phyloP scores from a whole-genome alignment of 2,888 invertebrate species.

The Plebejus melissa region DNA sequence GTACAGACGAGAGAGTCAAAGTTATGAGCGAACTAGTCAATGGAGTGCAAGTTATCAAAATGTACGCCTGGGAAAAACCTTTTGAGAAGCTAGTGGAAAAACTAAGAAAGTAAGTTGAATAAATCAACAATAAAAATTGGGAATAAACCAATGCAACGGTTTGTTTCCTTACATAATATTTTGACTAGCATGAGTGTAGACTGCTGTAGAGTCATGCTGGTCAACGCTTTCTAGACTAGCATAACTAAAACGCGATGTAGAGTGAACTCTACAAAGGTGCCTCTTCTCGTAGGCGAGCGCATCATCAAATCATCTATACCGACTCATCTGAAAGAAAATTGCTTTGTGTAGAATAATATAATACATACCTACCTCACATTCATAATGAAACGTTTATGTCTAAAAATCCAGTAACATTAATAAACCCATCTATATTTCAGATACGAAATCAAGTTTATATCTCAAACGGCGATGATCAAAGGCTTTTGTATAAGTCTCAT shows the following conservation, averaged over 20 bases:
- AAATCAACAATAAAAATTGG: not conserved
- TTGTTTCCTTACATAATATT: not conserved
- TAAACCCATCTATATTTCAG: slow-evolving; percentile 53
- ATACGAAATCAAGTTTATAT: slow-evolving; percentile 82
- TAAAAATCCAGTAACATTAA: not conserved
- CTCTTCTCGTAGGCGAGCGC: not conserved
- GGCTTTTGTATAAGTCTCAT: slow-evolving; percentile 82
- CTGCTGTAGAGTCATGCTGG: too few relatives aligned
- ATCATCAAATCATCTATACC: not conserved
- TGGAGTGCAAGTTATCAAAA: slow-evolving; percentile 91
- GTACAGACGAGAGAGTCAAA: too few relatives aligned
- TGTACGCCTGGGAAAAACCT: slow-evolving; percentile 91
- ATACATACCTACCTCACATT: too few relatives aligned
- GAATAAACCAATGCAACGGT: not conserved
- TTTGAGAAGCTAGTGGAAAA: slow-evolving; percentile 83
- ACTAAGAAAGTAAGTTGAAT: slow-evolving; percentile 76
- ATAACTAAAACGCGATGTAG: not conserved
- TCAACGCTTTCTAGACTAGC: too few relatives aligned
- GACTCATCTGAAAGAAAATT: too few relatives aligned
- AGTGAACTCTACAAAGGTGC: not conserved
- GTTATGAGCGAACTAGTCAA: too few relatives aligned
- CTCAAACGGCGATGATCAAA: slow-evolving; percentile 81
- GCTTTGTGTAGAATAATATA: too few relatives aligned
- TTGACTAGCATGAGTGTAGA: too few relatives aligned
- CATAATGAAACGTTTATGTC: too few relatives aligned